These are phyloP conservation scores for Rhamnusium bicolor DNA, from an alignment of 2,888 invertebrate species.

Conservation along the genomic window DNA sequence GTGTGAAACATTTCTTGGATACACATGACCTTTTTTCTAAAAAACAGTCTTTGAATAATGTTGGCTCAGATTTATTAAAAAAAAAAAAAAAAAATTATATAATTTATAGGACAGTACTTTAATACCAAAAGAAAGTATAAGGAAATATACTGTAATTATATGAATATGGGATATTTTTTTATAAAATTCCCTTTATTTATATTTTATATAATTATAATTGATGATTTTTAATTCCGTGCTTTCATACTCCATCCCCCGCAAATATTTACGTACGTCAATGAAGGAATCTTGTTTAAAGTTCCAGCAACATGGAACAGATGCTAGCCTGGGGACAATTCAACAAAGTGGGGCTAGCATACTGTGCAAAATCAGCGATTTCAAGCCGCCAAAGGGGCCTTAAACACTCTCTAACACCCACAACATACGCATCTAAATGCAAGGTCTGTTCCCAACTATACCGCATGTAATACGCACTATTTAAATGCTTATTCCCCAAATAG, in stretches of 20 bases:
- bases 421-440: slow-evolving; percentile 65
- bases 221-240: neutral
- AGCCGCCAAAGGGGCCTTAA: slow-evolving; percentile 58
- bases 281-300: slow-evolving; percentile 37
- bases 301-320: slow-evolving; percentile 60
- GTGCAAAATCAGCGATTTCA: slow-evolving; percentile 62
- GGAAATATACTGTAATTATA: too few species aligned
- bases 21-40: too few species aligned
- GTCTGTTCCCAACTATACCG: slow-evolving; percentile 58
- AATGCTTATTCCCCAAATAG: slow-evolving; percentile 53
- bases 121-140: too few species aligned
- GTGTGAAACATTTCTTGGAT: too few species aligned
- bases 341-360: slow-evolving; percentile 56
- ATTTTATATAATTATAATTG: too few species aligned
- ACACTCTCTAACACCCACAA: slow-evolving; percentile 59
- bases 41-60: too few species aligned
- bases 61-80: too few species aligned
- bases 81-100: too few species aligned
- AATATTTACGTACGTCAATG: neutral
- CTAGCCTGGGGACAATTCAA: slow-evolving; percentile 59
- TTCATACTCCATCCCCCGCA: neutral
- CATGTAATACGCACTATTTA: slow-evolving; percentile 61
- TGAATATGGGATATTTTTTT: too few species aligned
- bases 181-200: too few species aligned
- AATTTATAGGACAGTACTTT: too few species aligned